Evolutionary conservation across 2,113 vertebrate genomes (phyloP), one percentile per base, ranked within the genome.

Genomic region (Pseudopipra pipra): DNA sequence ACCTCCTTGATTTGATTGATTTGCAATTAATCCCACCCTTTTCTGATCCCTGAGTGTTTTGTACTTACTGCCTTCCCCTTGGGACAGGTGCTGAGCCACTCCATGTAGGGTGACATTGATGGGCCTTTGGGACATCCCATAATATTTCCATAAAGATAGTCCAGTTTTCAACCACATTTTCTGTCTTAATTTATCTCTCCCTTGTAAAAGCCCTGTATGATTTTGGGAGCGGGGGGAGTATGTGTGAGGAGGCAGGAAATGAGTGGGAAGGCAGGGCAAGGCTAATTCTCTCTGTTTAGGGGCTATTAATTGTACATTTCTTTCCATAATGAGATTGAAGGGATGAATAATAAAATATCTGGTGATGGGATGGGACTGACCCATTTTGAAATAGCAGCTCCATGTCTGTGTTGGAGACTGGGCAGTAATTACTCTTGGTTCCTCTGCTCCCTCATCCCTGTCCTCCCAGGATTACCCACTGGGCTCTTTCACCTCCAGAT

Each of bases 221-320:
- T 71, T 96, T 82, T 85, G 89, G 87, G 77, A 87, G 65, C 55
- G 27, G 25, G 52, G 43, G 25, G 27, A 65, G 20, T 8, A 2
- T 24, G 30, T 72, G 74, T 87, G 70, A 78, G 61, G 55, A 75
- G 66, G 77, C 37, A 61, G 70, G 70, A 24, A 74, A 51, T 28
- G 74, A 81, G 73, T 30, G 21, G 47, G 70, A 91, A 78, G 80
- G 61, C 67, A 37, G 80, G 71, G 93, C 89, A 66, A 73, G 75
- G 82, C 82, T 85, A 59, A 96, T 91, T 93, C 75, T 66, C 10
- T 5, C 75, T 91, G 71, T 80, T 95, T 94, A 73, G 94, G 77
- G 62, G 39, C 78, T 63, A 59, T 85, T 95, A 91, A 93, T 94
- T 95, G 85, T 70, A 74, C 67, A 9, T 83, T 85, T 93, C 30